A percentile compares a stretch with the other conserved stretches of the same genome.
These are phyloP conservation scores for Pachydiplax longipennis DNA, from an alignment of 2,888 invertebrate genomes.

Conservation along the genomic window DNA sequence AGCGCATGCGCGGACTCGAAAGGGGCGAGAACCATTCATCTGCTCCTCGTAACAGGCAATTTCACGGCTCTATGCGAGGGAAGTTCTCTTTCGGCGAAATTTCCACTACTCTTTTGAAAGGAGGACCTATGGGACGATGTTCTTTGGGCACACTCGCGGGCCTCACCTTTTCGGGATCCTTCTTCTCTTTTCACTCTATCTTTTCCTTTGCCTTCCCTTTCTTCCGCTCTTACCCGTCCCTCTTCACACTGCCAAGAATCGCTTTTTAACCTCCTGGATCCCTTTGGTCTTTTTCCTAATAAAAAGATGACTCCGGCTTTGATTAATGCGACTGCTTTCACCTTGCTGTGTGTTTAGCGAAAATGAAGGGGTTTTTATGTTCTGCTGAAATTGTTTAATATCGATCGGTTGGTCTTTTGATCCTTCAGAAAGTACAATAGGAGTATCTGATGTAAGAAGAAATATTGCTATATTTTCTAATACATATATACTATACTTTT, in stretches of 20 bases:
- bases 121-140: neutral
- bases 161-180: neutral
- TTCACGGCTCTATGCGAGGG: constrained; percentile 28
- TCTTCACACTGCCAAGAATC: neutral
- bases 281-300: too few species aligned
- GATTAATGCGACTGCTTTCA: too few species aligned
- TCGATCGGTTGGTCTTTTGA: too few species aligned
- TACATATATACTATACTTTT: too few species aligned
- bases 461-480: too few species aligned
- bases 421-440: too few species aligned
- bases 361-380: too few species aligned
- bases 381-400: too few species aligned
- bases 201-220: neutral
- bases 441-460: too few species aligned
- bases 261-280: too few species aligned
- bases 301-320: too few species aligned
- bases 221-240: neutral
- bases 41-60: constrained; percentile 14
- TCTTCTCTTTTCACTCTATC: neutral
- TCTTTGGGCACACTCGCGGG: neutral
- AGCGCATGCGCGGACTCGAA: neutral
- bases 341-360: too few species aligned
- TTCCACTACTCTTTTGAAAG: neutral
- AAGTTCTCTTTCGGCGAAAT: neutral
- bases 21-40: neutral